Evolutionary conservation across 2,888 invertebrate genomes (phyloP).

Genomic region (Mimachlamys varia): DNA sequence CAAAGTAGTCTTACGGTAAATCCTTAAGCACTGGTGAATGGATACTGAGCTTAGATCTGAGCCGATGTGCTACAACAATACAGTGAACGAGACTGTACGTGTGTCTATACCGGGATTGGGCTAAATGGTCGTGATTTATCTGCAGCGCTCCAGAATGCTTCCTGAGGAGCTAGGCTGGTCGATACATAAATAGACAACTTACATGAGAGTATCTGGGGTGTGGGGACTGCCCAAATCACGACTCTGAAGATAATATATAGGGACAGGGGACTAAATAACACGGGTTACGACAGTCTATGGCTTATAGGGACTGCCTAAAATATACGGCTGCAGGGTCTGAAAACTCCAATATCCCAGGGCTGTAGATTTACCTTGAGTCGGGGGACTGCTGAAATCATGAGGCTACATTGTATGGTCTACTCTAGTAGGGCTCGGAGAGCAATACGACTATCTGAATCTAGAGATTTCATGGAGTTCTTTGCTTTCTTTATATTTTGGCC

Average conservation of each 20-base stretch:
- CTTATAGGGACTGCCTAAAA: too few species aligned
- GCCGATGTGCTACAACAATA: neutral
- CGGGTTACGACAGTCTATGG: too few species aligned
- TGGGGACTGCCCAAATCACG: neutral
- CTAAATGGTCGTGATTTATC: conserved; percentile 34
- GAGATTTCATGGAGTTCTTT: too few species aligned
- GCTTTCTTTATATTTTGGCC: too few species aligned
- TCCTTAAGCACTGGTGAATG: neutral
- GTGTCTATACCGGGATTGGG: conserved; percentile 15
- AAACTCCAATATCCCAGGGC: too few species aligned
- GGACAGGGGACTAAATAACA: neutral
- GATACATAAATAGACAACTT: conserved; percentile 28
- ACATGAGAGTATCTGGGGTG: neutral
- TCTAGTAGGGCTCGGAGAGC: too few species aligned
- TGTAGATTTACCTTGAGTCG: too few species aligned
- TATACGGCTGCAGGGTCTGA: too few species aligned
- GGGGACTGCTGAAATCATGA: too few species aligned
- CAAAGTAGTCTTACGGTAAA: neutral
- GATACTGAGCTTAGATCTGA: conserved; percentile 6
- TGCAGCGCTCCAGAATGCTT: neutral
- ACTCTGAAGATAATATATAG: neutral
- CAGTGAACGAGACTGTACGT: neutral
- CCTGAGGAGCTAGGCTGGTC: conserved; percentile 17
- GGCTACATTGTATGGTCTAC: too few species aligned
- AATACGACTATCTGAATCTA: too few species aligned